A percentile compares a stretch with the other conserved stretches of the same genome.
phyloP scores from a whole-genome alignment of 2,888 invertebrate species.

The Neoitamus cyanurus region DNA sequence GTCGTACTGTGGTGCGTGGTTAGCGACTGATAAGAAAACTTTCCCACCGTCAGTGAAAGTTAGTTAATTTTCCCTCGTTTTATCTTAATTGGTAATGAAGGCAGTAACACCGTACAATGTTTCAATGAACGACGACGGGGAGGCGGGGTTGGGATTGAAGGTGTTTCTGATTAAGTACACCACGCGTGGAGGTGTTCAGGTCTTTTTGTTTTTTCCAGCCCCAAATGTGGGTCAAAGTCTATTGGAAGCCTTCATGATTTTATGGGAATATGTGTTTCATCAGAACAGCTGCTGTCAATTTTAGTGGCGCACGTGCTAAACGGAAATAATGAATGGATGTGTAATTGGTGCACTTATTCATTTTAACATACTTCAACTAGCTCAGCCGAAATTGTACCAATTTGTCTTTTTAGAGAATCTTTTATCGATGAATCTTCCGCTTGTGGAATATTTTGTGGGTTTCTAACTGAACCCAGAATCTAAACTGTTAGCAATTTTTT shows the following conservation, averaged over 20 bases:
- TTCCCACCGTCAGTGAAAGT: not conserved
- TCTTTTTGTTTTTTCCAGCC: not conserved
- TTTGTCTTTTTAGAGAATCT: no score
- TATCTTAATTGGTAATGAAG: not conserved
- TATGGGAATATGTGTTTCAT: not conserved
- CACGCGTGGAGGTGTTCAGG: not conserved
- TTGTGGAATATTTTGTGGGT: no score
- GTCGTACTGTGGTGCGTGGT: not conserved
- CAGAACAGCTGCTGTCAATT: not conserved
- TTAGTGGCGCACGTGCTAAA: not conserved
- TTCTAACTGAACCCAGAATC: no score
- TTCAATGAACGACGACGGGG: not conserved
- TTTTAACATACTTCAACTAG: no score
- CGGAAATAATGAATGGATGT: not conserved
- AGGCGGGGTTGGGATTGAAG: not conserved
- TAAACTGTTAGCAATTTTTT: no score
- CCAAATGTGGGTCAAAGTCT: not conserved
- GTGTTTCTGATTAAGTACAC: not conserved
- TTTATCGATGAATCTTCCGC: no score
- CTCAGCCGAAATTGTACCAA: no score
- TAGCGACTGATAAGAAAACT: not conserved
- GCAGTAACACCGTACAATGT: not conserved
- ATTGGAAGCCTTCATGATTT: not conserved
- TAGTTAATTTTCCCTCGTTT: not conserved
- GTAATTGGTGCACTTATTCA: no score